These are phyloP conservation scores for Anarsia innoxiella DNA, from an alignment of 2,888 invertebrate species.

Conservation along the genomic window DNA sequence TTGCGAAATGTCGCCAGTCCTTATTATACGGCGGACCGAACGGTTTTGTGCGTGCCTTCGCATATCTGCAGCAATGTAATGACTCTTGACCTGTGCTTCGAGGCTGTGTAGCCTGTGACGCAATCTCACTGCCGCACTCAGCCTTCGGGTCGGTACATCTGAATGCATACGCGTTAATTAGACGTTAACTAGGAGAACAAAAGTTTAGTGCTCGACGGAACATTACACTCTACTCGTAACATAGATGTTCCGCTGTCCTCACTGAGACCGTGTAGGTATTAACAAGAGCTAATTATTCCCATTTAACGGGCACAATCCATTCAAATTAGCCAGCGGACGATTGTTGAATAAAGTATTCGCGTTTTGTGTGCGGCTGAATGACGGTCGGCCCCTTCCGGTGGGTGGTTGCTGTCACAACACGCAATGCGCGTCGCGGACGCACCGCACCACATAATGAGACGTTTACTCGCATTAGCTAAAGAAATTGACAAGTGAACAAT, in stretches of 20 bases:
- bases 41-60: constrained; percentile 28
- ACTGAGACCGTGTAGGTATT: constrained; percentile 31
- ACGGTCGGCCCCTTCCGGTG: constrained; percentile 72
- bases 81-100: constrained; percentile 19
- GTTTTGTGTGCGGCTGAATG: constrained; percentile 70
- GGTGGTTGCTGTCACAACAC: constrained; percentile 75
- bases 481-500: constrained; percentile 76
- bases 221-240: constrained; percentile 33
- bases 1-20: constrained; percentile 33
- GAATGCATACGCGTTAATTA: constrained; percentile 34
- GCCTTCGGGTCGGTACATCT: constrained; percentile 21
- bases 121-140: no score
- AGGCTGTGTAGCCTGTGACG: constrained; percentile 27
- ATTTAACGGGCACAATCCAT: constrained; percentile 67
- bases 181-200: constrained; percentile 43
- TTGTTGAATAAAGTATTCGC: constrained; percentile 68
- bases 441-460: constrained; percentile 74
- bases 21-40: constrained; percentile 27
- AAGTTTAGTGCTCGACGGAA: constrained; percentile 36
- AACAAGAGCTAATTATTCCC: constrained; percentile 66
- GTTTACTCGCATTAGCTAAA: constrained; percentile 76
- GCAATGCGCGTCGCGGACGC: constrained; percentile 70
- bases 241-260: constrained; percentile 37
- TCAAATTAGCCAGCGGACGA: constrained; percentile 71
- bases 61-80: constrained; percentile 28